Evolutionary conservation across 1,140 invertebrate genomes (phyloP), one percentile per base, ranked within the genome.

Genomic region (Cydia amplana): DNA sequence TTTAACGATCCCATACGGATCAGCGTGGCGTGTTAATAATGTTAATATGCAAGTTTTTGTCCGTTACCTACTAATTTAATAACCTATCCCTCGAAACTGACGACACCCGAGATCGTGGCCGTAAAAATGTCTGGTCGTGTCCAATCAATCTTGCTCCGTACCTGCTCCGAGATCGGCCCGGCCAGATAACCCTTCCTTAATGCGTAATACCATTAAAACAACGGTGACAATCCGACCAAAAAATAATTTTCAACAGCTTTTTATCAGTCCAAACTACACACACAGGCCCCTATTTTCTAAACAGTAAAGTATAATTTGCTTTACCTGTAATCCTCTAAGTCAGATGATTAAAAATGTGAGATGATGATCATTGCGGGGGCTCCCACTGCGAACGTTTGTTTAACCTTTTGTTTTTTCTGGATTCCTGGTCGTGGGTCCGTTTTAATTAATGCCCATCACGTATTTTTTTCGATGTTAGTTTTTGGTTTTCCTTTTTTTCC

Each of bases 361-460:
- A 91, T 90, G 88, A 88, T 88, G 89, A 92, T 91, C 90, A 91
- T 91, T 88, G 87, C 87, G 85, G 83, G 85, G 86, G 89, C 88
- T 89, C 91, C 91, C 90, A 93, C 91, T 91, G 91, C 83, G 91
- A 88, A 86, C 87, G 90, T 91, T 91, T 88, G 87, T 90, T 93
- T 89, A 89, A 88, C 84, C 83, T 92, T 89, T 91, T 92, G 91
- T 88, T 91, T 92, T 91, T 91, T 92, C 87, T 91, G 89, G 83
- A 91, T 90, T 88, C 87, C 88, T 85, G 86, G 87, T 87, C 87
- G 87, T 89, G 91, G 88, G 89, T 91, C 88, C 89, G 83, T 91
- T 92, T 92, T 92, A 92, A 92, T 92, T 92, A 92, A 92, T 92
- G 91, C 89, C 89, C 89, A 89, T 91, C 91, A 92, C 91, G 91